phyloP scores from a whole-genome alignment of 1,140 invertebrate species.

The Rhopalosiphum padi region DNA sequence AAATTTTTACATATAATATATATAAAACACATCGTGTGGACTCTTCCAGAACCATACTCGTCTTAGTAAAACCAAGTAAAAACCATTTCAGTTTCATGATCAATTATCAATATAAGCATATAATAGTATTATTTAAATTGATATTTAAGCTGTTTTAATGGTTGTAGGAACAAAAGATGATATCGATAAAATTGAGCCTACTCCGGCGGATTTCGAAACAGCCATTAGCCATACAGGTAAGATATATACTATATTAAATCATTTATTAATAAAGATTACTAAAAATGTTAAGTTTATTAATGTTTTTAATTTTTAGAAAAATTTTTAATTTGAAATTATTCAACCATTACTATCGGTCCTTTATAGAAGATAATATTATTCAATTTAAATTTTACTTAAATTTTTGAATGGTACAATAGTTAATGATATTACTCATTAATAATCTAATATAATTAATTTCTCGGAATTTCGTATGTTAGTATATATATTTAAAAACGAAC shows the following conservation, averaged over 20 bases:
- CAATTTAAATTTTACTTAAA: neutral
- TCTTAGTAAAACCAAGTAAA: neutral
- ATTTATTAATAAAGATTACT: neutral
- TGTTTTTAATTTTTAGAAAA: neutral
- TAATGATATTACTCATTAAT: neutral
- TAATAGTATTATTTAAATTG: neutral
- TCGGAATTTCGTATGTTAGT: neutral
- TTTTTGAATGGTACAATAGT: neutral
- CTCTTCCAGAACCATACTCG: neutral
- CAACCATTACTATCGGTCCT: neutral
- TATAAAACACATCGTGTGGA: neutral
- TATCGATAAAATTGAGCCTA: neutral
- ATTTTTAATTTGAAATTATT: neutral
- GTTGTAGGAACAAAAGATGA: constrained; percentile 14
- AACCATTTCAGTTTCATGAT: neutral
- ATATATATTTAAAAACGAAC: constrained; percentile 11
- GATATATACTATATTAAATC: neutral
- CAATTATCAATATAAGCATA: neutral
- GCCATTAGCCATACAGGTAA: constrained; percentile 26
- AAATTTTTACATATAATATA: neutral
- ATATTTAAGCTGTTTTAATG: neutral
- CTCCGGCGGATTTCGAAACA: neutral
- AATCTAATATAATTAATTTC: neutral
- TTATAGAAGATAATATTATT: neutral
- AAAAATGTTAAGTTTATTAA: neutral